A percentile compares a stretch with the other conserved stretches of the same genome.
phyloP scores from a whole-genome alignment of 2,888 invertebrate species.

The Pristionchus fissidentatus region DNA sequence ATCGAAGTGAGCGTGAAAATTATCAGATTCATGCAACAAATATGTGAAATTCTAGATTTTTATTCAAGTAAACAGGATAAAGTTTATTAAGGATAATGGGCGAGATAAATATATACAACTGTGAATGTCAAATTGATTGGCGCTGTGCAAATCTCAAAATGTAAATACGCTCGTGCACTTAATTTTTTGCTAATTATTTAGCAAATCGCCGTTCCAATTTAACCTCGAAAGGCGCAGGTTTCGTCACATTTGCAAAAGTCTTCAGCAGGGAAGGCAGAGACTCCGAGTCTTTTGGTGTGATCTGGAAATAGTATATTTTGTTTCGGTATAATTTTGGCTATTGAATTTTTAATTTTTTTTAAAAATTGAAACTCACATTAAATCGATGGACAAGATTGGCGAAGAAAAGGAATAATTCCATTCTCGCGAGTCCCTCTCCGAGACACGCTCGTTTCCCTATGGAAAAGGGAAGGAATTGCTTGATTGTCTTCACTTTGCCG shows the following conservation, averaged over 20 bases:
- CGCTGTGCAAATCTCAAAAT: no score
- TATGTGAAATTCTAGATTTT: no score
- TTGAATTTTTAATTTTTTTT: neutral
- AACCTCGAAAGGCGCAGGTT: conserved; percentile 16
- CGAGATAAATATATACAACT: no score
- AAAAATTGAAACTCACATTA: no score
- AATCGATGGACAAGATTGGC: conserved; percentile 58
- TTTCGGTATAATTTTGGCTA: neutral
- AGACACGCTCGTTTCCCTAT: conserved; percentile 61
- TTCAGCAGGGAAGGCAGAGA: conserved; percentile 11
- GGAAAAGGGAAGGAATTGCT: conserved; percentile 56
- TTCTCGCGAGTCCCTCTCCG: conserved; percentile 58
- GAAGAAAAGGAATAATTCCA: conserved; percentile 59
- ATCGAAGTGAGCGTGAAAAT: no score
- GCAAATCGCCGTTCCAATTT: neutral
- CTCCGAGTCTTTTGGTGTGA: neutral
- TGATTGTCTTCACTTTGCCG: conserved; percentile 40
- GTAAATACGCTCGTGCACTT: no score
- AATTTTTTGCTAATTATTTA: no score
- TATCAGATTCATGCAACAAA: no score
- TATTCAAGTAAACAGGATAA: no score
- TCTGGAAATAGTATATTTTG: neutral
- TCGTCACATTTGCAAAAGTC: neutral
- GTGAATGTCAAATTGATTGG: no score
- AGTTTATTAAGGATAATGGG: no score